Conservation (phyloP, 2,797 vertebrate genomes). For the Rhadinocentrus ornatus region DNA sequence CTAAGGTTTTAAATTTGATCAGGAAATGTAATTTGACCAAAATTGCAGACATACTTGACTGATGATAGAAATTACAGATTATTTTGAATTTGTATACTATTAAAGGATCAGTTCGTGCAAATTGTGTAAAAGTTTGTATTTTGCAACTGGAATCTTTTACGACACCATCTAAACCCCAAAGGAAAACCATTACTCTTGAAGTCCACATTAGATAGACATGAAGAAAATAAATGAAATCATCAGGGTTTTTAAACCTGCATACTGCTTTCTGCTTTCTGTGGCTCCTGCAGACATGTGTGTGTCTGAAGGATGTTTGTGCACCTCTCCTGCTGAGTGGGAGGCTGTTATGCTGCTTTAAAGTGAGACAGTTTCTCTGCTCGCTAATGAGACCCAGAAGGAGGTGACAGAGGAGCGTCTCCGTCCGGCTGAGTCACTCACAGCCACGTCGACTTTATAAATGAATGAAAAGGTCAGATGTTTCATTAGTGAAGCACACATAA, state of each 20-base stretch:
- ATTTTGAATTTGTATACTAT: neutral
- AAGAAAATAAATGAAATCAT: neutral
- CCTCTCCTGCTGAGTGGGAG: conserved; percentile 59
- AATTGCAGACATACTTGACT: neutral
- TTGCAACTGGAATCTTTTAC: neutral
- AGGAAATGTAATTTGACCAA: neutral
- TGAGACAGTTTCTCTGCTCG: conserved; percentile 45
- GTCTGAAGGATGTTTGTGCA: conserved; percentile 58
- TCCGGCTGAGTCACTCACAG: conserved; percentile 53
- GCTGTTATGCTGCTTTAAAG: conserved; percentile 62
- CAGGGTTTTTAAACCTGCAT: neutral
- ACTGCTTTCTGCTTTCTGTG: conserved; percentile 6
- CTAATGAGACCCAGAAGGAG: conserved; percentile 67
- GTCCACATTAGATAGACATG: neutral
- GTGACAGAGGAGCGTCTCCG: conserved; percentile 34
- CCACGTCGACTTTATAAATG: conserved; percentile 23
- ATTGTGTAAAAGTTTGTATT: neutral
- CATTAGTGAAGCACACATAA: neutral
- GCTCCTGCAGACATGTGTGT: conserved; percentile 10
- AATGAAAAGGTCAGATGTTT: conserved; percentile 6
- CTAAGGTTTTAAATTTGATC: neutral
- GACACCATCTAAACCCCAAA: neutral
- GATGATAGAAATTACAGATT: neutral
- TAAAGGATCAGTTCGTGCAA: neutral
- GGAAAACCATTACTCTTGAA: neutral